Conservation (phyloP, 2,888 invertebrate species). For the Plebejus anna region DNA sequence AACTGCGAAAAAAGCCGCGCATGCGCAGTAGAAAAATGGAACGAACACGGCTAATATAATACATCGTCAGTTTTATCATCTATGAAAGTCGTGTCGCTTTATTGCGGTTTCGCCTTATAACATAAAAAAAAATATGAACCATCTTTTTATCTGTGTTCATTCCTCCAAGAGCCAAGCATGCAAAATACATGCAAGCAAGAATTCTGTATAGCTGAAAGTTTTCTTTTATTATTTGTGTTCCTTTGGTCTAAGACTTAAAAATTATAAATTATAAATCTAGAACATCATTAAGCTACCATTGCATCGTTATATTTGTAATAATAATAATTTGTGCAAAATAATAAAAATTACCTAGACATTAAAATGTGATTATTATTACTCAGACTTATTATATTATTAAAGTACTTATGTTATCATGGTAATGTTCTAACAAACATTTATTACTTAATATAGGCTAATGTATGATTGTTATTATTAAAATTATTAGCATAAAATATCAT, state of each 20-base stretch:
- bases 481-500: background rate
- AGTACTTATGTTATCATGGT: background rate
- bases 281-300: background rate
- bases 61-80: too few relatives aligned
- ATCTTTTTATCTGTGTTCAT: too few relatives aligned
- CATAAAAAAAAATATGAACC: too few relatives aligned
- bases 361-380: slow-evolving; percentile 20
- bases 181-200: background rate
- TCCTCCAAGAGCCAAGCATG: background rate
- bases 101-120: too few relatives aligned
- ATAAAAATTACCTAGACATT: background rate
- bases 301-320: background rate
- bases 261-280: background rate
- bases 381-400: slow-evolving; percentile 18
- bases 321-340: background rate
- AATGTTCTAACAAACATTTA: background rate
- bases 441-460: slow-evolving; percentile 4
- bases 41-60: too few relatives aligned
- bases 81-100: too few relatives aligned
- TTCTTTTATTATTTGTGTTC: background rate
- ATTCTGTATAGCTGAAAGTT: background rate
- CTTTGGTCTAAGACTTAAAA: slow-evolving; percentile 17
- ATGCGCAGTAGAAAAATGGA: too few relatives aligned
- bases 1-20: too few relatives aligned
- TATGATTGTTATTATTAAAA: background rate